Evolutionary conservation across 2,888 invertebrate species (phyloP).

Genomic region (Bursaphelenchus okinawaensis): DNA sequence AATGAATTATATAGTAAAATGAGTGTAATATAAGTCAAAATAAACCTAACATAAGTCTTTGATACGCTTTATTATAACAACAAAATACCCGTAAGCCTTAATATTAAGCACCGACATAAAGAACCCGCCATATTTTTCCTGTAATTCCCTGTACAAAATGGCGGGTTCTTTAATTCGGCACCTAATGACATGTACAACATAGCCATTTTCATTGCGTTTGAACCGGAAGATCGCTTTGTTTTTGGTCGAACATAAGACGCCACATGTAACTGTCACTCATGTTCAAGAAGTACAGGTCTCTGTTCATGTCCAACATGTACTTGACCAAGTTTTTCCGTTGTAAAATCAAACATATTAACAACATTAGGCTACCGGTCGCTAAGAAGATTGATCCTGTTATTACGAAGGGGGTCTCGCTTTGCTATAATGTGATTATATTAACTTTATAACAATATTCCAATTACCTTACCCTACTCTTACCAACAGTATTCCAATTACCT

Average conservation of each 20-base stretch:
- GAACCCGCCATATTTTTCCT: too few species aligned
- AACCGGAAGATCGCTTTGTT: conserved; percentile 15
- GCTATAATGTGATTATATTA: conserved; percentile 38
- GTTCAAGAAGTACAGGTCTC: conserved; percentile 47
- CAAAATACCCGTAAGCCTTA: too few species aligned
- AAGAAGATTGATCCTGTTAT: conserved; percentile 49
- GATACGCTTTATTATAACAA: too few species aligned
- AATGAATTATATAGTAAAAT: too few species aligned
- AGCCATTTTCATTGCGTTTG: background rate
- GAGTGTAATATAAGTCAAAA: too few species aligned
- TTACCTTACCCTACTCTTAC: background rate
- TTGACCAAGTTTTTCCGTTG: conserved; percentile 56
- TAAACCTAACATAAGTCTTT: too few species aligned
- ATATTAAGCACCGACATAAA: too few species aligned
- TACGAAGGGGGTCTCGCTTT: conserved; percentile 42
- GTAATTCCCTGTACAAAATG: too few species aligned
- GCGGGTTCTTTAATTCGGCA: too few species aligned
- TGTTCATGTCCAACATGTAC: conserved; percentile 45
- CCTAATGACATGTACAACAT: too few species aligned
- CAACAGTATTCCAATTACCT: too few species aligned
- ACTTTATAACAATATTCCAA: conserved; percentile 8
- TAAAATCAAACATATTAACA: conserved; percentile 46
- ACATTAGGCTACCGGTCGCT: conserved; percentile 44
- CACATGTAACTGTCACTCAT: conserved; percentile 45
- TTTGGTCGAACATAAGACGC: conserved; percentile 44